Percentiles rank a stretch among this genome's conserved stretches.
Evolutionary conservation across 2,888 invertebrate genomes (phyloP).

Genomic region (Agrochola lota): DNA sequence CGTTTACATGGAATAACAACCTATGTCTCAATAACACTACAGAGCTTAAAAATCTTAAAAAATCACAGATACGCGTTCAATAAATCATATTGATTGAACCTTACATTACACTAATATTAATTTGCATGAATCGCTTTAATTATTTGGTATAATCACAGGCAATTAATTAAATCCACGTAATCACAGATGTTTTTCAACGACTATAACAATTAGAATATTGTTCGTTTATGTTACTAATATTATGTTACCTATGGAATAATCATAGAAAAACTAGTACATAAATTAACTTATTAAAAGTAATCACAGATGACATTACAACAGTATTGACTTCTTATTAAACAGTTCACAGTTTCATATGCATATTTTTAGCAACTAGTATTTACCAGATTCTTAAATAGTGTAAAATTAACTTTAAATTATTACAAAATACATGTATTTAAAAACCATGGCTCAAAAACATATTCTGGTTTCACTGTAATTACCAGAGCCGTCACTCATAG

Average conservation of each 20-base stretch:
- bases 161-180: conserved; percentile 38
- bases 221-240: conserved; percentile 39
- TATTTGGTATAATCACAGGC: conserved; percentile 41
- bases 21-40: conserved; percentile 30
- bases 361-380: conserved; percentile 39
- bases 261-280: conserved; percentile 40
- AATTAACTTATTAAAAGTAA: conserved; percentile 40
- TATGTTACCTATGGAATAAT: conserved; percentile 39
- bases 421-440: conserved; percentile 43
- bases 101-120: conserved; percentile 41
- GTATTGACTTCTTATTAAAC: conserved; percentile 39
- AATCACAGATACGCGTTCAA: conserved; percentile 37
- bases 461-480: conserved; percentile 44
- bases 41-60: conserved; percentile 36
- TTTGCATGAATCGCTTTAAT: conserved; percentile 39
- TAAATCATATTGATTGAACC: conserved; percentile 42
- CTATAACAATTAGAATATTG: conserved; percentile 40
- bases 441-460: conserved; percentile 43
- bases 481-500: conserved; percentile 40
- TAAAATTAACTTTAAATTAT: conserved; percentile 44
- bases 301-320: conserved; percentile 38
- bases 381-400: conserved; percentile 43
- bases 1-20: conserved; percentile 35
- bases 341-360: conserved; percentile 38
- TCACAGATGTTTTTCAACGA: conserved; percentile 37